phyloP scores from a whole-genome alignment of 2,888 invertebrate species.

The Lamellibrachia columna region DNA sequence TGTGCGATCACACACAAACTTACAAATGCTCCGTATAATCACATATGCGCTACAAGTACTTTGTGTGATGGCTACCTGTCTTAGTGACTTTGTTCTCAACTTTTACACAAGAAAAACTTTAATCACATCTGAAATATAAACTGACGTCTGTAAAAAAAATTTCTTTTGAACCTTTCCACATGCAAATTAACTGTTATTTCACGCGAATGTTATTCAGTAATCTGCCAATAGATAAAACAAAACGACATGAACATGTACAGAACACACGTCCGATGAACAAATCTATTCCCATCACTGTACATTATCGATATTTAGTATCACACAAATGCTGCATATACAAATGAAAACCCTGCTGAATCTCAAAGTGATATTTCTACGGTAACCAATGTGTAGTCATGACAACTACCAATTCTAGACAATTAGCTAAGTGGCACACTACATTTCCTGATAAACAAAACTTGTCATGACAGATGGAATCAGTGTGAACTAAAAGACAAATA shows the following conservation, averaged over 20 bases:
- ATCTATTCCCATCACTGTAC: not conserved
- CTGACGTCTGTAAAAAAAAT: not conserved
- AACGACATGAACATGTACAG: not conserved
- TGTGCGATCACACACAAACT: not conserved
- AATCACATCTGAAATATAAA: not conserved
- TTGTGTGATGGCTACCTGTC: not conserved
- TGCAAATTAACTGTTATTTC: not conserved
- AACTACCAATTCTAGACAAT: not conserved
- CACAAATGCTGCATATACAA: not conserved
- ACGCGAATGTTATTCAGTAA: not conserved
- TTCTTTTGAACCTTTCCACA: not conserved
- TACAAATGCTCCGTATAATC: not conserved
- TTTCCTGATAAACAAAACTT: not conserved
- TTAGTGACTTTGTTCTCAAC: not conserved
- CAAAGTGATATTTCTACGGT: not conserved
- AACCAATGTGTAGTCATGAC: not conserved
- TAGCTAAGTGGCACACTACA: not conserved
- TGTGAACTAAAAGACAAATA: not conserved
- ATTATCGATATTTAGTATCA: constrained; percentile 10
- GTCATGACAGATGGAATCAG: not conserved
- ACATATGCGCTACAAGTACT: not conserved
- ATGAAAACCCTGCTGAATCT: not conserved
- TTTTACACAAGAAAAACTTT: not conserved
- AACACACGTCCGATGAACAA: not conserved
- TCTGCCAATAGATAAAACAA: not conserved